Evolutionary conservation across 35 echinoderm and acorn worm species (phyloP).

Genomic region (Apostichopus californicus): DNA sequence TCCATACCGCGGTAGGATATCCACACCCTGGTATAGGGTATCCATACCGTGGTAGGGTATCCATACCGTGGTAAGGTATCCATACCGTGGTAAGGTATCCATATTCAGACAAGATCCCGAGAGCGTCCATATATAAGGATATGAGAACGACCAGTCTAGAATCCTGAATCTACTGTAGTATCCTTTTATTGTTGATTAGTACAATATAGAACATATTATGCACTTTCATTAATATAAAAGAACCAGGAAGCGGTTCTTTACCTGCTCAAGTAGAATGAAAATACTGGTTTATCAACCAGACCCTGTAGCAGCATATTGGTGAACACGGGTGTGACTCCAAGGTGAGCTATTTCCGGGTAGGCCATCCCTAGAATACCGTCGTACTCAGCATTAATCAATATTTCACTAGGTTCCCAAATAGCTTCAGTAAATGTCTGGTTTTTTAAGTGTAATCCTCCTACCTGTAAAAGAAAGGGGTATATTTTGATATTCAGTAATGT

Average conservation of each 20-base stretch:
- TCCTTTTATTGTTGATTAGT: no score
- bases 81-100: no score
- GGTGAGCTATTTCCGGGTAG: conserved; percentile 52
- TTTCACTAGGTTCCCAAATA: conserved; percentile 49
- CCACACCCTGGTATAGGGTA: no score
- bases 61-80: no score
- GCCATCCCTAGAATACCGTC: conserved; percentile 74
- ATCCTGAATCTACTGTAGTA: no score
- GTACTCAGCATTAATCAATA: conserved; percentile 46
- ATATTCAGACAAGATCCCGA: no score
- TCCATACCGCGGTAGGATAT: no score
- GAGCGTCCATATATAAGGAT: no score
- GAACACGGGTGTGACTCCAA: conserved; percentile 57
- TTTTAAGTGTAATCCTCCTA: conserved; percentile 19
- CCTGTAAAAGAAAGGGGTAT: not conserved
- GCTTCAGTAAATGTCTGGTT: conserved; percentile 72
- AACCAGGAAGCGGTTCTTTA: not conserved
- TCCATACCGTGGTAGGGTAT: no score
- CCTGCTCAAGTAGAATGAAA: conserved; percentile 69
- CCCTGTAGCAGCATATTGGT: conserved; percentile 54
- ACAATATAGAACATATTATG: no score
- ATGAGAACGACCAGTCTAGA: no score
- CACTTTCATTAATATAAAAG: not conserved
- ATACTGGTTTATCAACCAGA: conserved; percentile 57
- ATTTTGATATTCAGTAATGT: no score